Conservation (phyloP, 2,888 invertebrate species). For the Trisateles emortualis region DNA sequence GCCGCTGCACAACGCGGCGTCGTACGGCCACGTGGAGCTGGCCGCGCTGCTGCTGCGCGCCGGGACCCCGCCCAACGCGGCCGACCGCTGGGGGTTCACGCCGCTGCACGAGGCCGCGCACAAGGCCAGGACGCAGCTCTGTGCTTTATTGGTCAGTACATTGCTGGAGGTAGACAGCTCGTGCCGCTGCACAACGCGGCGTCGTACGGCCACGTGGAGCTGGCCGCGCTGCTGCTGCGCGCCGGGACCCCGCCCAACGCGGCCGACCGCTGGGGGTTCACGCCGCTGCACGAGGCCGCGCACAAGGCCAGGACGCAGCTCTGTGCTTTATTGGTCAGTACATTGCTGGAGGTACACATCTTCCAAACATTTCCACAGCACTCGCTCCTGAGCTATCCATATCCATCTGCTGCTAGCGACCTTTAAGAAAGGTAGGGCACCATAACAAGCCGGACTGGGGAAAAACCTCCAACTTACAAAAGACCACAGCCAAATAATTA, state of each 20-base stretch:
- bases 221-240: no score
- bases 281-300: slow-evolving; percentile 97
- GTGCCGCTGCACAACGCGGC: no score
- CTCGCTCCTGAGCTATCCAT: no score
- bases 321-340: slow-evolving; percentile 93
- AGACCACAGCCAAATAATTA: no score
- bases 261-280: slow-evolving; percentile 97
- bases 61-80: slow-evolving; percentile 97
- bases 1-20: slow-evolving; percentile 98
- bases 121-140: slow-evolving; percentile 97
- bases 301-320: slow-evolving; percentile 98
- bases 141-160: slow-evolving; percentile 93
- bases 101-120: slow-evolving; percentile 98
- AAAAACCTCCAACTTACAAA: no score
- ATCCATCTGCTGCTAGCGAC: no score
- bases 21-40: slow-evolving; percentile 97
- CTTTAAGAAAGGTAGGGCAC: no score
- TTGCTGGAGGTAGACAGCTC: no score
- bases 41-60: slow-evolving; percentile 98
- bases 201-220: no score
- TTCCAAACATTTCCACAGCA: no score
- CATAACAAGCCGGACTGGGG: no score
- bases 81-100: slow-evolving; percentile 97
- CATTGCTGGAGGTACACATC: no score
- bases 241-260: slow-evolving; percentile 99